Base-by-base conservation (phyloP, 2,113 vertebrate species). In the Neofelis nebulosa region DNA sequence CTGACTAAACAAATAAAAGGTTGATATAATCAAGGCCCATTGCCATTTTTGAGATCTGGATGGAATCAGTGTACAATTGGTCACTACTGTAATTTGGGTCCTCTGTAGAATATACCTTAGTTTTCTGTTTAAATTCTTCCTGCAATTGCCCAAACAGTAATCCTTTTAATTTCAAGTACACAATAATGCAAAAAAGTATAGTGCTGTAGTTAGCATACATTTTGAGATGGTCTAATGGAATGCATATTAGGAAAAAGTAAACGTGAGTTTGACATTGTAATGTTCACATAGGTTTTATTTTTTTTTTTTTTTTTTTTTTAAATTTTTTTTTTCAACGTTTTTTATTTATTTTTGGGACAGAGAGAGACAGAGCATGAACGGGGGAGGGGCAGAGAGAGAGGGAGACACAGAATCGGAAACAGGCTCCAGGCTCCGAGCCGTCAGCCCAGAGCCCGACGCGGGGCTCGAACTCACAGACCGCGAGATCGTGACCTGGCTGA, bases 111-210 rank as follows among this genome's bases (percentile, higher is more conserved):
- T 79, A 91, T 71, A 94, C n/a, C 45, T 93, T 68, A 97, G 65
- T n/a, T 93, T 92, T 91, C 89, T 84, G 29, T 19, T 91, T 83
- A 85, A 89, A 78, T 85, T 94, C 55, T 97, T 65, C n/a, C 85
- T 97, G n/a, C 78, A 96, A 89, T 93, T 96, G 71, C 33, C 81
- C 80, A 91, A 80, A 29, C 25, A 69, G 33, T 33, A 81, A 86
- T 90, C n/a, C 25, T 73, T 97, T 96, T 96, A 90, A 94, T 92
- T 95, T 96, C 69, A 94, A 89, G 95, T 78, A 89, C 4, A 38
- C 45, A 85, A 38, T 71, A 97, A 91, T 91, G 21, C 68, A 41
- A 41, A 52, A 61, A 92, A 97, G 19, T 41, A 84, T 19, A 93
- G 38, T 90, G 55, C 21, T 84, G 4, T 55, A 68, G 78, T 89